These are phyloP conservation scores for Drosophila phalerata DNA, from an alignment of 2,888 invertebrate species.

Conservation along the genomic window DNA sequence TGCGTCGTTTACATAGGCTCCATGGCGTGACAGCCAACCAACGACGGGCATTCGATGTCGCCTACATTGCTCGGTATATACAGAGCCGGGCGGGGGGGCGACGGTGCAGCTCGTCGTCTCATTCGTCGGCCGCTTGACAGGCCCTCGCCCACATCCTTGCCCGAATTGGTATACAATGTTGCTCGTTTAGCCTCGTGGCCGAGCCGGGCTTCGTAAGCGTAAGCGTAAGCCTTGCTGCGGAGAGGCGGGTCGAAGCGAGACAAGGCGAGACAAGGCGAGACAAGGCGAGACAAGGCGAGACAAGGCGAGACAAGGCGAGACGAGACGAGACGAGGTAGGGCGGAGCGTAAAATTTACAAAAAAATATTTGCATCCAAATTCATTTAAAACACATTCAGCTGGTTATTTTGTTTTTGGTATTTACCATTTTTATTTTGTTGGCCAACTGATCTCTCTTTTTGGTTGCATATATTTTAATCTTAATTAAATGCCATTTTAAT, in stretches of 20 bases:
- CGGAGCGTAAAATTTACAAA: constrained; percentile 68
- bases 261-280: constrained; percentile 39
- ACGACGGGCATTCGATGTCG: constrained; percentile 66
- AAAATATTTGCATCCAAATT: constrained; percentile 61
- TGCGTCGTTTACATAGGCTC: constrained; percentile 79
- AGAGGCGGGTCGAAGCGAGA: constrained; percentile 2
- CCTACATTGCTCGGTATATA: constrained; percentile 74
- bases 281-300: constrained; percentile 12
- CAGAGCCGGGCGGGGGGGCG: constrained; percentile 34
- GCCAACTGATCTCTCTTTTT: constrained; percentile 36
- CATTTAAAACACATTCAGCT: constrained; percentile 65
- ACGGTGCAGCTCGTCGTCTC: constrained; percentile 66
- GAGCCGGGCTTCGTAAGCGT: constrained; percentile 60
- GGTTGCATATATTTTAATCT: constrained; percentile 73
- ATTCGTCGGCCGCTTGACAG: constrained; percentile 67
- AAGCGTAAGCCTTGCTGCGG: constrained; percentile 36
- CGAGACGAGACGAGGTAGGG: constrained; percentile 21
- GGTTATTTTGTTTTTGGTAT: constrained; percentile 6
- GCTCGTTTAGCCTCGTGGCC: constrained; percentile 71
- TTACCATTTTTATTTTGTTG: constrained; percentile 8
- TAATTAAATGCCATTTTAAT: constrained; percentile 77
- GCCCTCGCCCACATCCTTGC: constrained; percentile 51
- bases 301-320: constrained; percentile 37
- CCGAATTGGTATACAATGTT: constrained; percentile 70
- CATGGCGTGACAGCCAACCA: constrained; percentile 68